Percentiles rank a stretch among this genome's conserved stretches.
Evolutionary conservation across 2,113 vertebrate genomes (phyloP).

Genomic region (Cottus gobio): DNA sequence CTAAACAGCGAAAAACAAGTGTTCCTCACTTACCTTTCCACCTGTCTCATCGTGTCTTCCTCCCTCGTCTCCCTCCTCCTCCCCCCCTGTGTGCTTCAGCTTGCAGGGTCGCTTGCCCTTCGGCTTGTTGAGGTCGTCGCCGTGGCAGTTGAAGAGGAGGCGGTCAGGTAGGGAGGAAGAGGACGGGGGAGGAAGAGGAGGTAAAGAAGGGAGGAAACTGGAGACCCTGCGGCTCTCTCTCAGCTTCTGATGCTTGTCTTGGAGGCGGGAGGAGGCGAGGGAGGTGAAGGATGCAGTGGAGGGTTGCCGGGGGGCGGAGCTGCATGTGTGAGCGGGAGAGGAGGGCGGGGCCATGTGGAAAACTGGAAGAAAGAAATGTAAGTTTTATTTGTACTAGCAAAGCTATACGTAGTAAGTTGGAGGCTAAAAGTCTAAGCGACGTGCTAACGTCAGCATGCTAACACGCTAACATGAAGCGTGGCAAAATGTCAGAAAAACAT

Average conservation of each 20-base stretch:
- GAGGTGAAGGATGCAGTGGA: constrained; percentile 66
- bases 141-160: constrained; percentile 30
- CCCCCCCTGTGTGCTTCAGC: constrained; percentile 89
- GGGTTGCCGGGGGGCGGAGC: too few relatives aligned
- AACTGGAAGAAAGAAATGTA: constrained; percentile 46
- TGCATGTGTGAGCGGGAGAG: constrained; percentile 30
- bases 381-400: not conserved
- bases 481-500: too few relatives aligned
- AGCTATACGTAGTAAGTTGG: too few relatives aligned
- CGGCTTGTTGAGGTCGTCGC: constrained; percentile 87
- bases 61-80: constrained; percentile 77
- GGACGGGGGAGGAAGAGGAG: constrained; percentile 5
- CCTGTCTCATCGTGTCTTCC: not conserved
- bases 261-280: constrained; percentile 82
- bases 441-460: not conserved
- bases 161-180: constrained; percentile 39
- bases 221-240: constrained; percentile 88
- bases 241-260: constrained; percentile 90
- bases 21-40: constrained; percentile 36
- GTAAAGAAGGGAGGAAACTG: constrained; percentile 69
- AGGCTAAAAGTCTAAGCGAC: too few relatives aligned
- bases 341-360: constrained; percentile 78
- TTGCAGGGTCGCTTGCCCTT: constrained; percentile 95
- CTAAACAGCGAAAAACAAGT: not conserved
- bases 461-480: not conserved